Evolutionary conservation across 2,113 vertebrate species (phyloP), one percentile per base, ranked within the genome.

Genomic region (Probosciger aterrimus): DNA sequence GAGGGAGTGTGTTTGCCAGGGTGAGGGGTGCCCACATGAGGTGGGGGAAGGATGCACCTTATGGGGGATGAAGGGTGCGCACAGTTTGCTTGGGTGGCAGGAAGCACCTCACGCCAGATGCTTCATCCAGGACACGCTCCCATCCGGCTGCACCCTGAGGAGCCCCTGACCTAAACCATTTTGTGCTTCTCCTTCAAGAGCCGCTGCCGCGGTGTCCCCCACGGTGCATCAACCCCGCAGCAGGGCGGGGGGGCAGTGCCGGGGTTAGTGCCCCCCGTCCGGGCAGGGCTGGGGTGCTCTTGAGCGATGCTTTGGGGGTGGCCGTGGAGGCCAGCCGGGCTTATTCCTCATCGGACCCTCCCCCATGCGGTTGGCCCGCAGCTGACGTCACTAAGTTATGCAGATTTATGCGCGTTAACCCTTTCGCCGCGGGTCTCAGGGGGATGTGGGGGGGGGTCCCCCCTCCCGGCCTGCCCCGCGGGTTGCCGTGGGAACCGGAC

Each of bases 401-500:
- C 68, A 69, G 55, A 90, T 81, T 82, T 78, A 78, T 82, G 75
- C 64, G 2, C 46, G 5, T 91, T 91, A 86, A 81, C 68, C 71
- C 82, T 62, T 78, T 50, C 5, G 9, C n/a, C 33, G 52, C 67
- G 4, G 62, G 82, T 37, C 18, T 35, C 20, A 49, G 53, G 25
- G 55, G 55, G 8, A 23, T n/a, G 55, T 7, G 55, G 33, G 25
- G 68, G 55, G 68, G n/a, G 52, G 27, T 17, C 23, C 59, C 14
- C 9, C 23, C 7, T 79, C 86, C 63, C 68, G 64, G 82, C 82
- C 73, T 63, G 79, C 37, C 74, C 71, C n/a, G 64, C 49, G 93
- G 78, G 97, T 98, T 97, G 96, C 97, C 96, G 93, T 92, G 97
- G 97, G 97, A 98, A 98, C 97, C 65, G 75, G 92, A 78, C 95